Evolutionary conservation across 2,888 invertebrate species (phyloP), one percentile per base, ranked within the genome.

Genomic region (Eueremaeus valkanovi): DNA sequence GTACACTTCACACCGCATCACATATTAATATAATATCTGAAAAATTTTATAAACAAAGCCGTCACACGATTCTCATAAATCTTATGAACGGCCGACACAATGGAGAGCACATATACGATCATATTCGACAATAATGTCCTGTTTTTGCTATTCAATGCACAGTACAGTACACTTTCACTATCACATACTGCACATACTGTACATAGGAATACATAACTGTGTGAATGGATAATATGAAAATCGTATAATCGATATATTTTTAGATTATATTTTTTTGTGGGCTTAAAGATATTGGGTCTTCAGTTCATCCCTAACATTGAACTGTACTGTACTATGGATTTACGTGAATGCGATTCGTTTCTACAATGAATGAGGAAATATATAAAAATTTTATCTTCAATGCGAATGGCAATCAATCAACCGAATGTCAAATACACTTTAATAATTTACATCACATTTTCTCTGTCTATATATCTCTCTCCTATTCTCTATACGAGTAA

Each of bases 41-140:
- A 66, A 55, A 68, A 31, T 40, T 66, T 68, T 68, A 68, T 68
- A 68, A 68, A 68, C 68, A 68, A 68, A 68, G 40, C 68, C 36
- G 2, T 36, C n/a, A 40, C 13, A 31, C 42, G 18, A 13, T 24
- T 21, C 68, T 42, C 68, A 68, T 68, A 68, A 68, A 68, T 68
- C 40, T 40, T 40, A 40, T 24, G 27, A 40, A 68, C 40, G 36
- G 24, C 13, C 40, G 40, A 68, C 36, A 68, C 63, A 63, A 63
- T 63, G 36, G 63, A 63, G 29, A 63, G 63, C 18, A 9, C 27
- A 27, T 55, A 27, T 2, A 45, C 42, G 1, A 42, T 55, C 55
- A 55, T 63, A 36, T n/a, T 6, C 16, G 42, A 68, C 33, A 40
- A 68, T 68, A 33, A 55, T 55, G 55, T 55, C 8, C 40, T 40